These are phyloP conservation scores for Geothlypis trichas DNA, from an alignment of 2,113 vertebrate genomes.

Conservation along the genomic window DNA sequence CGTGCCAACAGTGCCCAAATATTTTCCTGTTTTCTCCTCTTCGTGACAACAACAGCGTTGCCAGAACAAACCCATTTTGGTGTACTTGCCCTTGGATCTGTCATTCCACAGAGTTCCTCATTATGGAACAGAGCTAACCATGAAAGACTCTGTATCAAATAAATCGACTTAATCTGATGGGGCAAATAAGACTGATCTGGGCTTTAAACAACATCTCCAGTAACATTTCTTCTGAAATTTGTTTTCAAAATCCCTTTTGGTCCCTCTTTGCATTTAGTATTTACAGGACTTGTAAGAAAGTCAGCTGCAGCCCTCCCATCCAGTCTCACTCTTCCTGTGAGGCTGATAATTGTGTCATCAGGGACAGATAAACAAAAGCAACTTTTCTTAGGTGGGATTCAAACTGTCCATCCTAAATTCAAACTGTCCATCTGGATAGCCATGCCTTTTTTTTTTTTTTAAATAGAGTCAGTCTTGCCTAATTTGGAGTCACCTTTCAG, in stretches of 20 bases:
- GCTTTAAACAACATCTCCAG: not conserved
- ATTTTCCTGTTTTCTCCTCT: not conserved
- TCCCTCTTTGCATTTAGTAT: not conserved
- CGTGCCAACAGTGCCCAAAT: not conserved
- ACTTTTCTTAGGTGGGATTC: not conserved
- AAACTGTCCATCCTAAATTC: not conserved
- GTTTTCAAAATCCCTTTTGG: not conserved
- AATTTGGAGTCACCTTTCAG: not conserved
- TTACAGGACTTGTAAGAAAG: not conserved
- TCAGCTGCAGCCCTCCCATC: not conserved
- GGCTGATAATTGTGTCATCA: not conserved
- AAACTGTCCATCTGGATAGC: not conserved
- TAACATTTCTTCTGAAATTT: not conserved
- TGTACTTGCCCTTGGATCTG: not conserved
- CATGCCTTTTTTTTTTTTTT: not conserved
- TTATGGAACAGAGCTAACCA: not conserved
- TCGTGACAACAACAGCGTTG: not conserved
- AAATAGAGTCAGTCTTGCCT: not conserved
- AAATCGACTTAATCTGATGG: not conserved
- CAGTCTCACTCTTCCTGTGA: not conserved
- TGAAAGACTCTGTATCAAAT: accelerated
- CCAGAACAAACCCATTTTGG: not conserved
- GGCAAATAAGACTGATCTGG: not conserved
- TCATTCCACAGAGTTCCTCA: not conserved
- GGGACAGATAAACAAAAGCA: not conserved